Conservation (phyloP, 2,888 invertebrate genomes). For the Glyphotaelius pellucidus region DNA sequence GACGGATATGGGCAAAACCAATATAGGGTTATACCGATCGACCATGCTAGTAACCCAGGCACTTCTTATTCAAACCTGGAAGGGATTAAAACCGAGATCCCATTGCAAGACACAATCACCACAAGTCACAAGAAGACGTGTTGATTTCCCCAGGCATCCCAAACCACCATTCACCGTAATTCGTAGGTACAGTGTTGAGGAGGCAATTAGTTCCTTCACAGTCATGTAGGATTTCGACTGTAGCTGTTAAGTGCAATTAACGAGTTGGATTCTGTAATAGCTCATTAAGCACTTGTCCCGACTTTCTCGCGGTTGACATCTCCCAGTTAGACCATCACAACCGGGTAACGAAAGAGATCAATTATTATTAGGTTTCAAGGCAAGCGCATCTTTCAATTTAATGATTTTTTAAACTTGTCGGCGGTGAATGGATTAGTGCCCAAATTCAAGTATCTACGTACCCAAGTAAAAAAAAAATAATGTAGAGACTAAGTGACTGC, state of each 20-base stretch:
- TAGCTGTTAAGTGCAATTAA: constrained; percentile 8
- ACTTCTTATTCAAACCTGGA: no score
- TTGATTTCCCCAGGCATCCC: background rate
- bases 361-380: background rate
- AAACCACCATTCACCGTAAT: background rate
- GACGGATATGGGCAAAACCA: no score
- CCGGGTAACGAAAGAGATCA: background rate
- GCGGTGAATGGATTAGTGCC: background rate
- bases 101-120: background rate
- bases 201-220: constrained; percentile 16
- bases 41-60: no score
- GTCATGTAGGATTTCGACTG: constrained; percentile 4
- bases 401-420: background rate
- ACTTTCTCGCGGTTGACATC: constrained; percentile 28
- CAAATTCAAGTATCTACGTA: background rate
- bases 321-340: background rate
- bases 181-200: background rate
- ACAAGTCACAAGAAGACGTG: background rate
- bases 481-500: no score
- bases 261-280: constrained; percentile 15
- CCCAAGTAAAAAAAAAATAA: no score
- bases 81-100: no score
- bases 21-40: no score
- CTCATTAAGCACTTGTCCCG: constrained; percentile 17
- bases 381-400: background rate